These are phyloP conservation scores for Horisme vitalbata DNA, from an alignment of 2,888 invertebrate species.

Conservation along the genomic window DNA sequence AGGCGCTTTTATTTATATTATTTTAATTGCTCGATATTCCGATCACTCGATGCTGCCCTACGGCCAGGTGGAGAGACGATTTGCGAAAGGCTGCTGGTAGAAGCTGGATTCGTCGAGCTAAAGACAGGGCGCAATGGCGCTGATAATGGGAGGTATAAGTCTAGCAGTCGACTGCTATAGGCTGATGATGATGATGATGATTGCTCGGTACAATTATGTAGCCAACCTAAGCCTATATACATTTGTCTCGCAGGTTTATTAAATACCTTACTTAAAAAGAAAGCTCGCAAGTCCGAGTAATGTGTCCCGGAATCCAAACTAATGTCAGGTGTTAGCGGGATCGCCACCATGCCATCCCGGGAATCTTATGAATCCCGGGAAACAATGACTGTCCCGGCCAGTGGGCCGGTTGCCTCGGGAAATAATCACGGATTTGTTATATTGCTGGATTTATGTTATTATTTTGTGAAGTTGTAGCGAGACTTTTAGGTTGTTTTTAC, in stretches of 20 bases:
- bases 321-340: conserved; percentile 51
- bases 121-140: too few species aligned
- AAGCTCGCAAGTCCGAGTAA: conserved; percentile 37
- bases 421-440: conserved; percentile 32
- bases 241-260: conserved; percentile 27
- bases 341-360: conserved; percentile 21
- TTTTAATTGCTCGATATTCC: too few species aligned
- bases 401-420: conserved; percentile 31
- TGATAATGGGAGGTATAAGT: too few species aligned
- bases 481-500: conserved; percentile 3
- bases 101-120: too few species aligned
- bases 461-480: not conserved
- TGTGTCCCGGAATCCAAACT: conserved; percentile 48
- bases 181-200: too few species aligned
- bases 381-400: conserved; percentile 39
- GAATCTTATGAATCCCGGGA: conserved; percentile 27
- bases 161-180: too few species aligned
- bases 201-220: too few species aligned
- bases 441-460: conserved; percentile 4
- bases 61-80: too few species aligned
- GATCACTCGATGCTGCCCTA: too few species aligned
- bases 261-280: conserved; percentile 42
- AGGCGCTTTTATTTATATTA: too few species aligned
- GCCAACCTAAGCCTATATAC: conserved; percentile 5
- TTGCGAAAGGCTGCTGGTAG: too few species aligned